phyloP scores from a whole-genome alignment of 2,113 vertebrate genomes.

The Myrmophylax atrothorax region DNA sequence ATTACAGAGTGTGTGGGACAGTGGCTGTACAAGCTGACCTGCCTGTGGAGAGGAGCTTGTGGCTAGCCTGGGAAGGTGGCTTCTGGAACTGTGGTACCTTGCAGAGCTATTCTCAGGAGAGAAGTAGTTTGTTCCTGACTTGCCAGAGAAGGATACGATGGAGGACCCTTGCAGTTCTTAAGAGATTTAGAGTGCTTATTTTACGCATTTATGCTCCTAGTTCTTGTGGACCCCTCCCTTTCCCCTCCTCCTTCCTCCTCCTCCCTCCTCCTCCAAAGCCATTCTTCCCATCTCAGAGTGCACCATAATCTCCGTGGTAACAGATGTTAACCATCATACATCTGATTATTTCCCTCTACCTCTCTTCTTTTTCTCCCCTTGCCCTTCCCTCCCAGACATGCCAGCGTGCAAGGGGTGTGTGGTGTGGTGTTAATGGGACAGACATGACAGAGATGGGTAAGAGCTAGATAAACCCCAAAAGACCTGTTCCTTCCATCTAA shows the following conservation, averaged over 20 bases:
- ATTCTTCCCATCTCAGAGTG: constrained; percentile 38
- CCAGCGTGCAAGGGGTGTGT: neutral
- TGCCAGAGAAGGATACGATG: neutral
- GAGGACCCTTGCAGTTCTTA: neutral
- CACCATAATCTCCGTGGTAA: constrained; percentile 69
- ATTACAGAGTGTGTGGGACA: neutral
- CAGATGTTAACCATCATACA: neutral
- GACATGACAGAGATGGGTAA: neutral
- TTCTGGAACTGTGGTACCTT: neutral
- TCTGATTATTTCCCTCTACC: neutral
- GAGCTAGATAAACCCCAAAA: neutral
- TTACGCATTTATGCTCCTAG: constrained; percentile 61
- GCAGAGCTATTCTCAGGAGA: neutral
- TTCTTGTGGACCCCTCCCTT: constrained; percentile 21
- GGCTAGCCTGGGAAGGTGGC: neutral
- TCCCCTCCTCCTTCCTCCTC: neutral
- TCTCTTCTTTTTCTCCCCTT: neutral
- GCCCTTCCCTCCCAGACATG: neutral
- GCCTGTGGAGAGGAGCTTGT: neutral
- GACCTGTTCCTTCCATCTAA: neutral
- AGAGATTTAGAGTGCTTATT: constrained; percentile 48
- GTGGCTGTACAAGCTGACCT: rapidly evolving
- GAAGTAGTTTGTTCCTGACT: neutral
- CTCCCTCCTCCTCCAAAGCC: constrained; percentile 36
- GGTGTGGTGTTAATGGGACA: neutral